phyloP scores from a whole-genome alignment of 2,888 invertebrate genomes.

The Trachelus iudaicus region DNA sequence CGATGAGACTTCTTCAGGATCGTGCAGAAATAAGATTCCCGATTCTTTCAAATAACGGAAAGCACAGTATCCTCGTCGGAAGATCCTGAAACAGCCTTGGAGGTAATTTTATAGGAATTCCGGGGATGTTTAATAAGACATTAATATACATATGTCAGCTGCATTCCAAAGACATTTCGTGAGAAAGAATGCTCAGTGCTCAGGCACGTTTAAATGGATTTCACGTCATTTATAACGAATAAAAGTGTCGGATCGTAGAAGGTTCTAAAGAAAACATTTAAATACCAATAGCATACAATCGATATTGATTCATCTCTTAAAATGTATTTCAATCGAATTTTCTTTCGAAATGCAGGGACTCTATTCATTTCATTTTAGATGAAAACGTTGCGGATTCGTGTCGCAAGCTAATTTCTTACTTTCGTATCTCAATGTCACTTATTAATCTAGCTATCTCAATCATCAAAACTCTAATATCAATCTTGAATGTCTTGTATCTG shows the following conservation, averaged over 20 bases:
- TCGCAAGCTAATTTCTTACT: not conserved
- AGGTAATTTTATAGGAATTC: not conserved
- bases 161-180: not conserved
- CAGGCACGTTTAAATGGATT: not conserved
- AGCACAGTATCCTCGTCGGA: not conserved
- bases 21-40: not conserved
- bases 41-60: not conserved
- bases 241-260: not conserved
- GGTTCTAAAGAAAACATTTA: not conserved
- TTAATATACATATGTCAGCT: not conserved
- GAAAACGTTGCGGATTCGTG: not conserved
- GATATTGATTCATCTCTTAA: not conserved
- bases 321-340: not conserved
- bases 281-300: not conserved
- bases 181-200: not conserved
- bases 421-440: not conserved
- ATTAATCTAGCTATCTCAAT: not conserved
- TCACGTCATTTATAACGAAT: not conserved
- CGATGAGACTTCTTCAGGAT: not conserved
- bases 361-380: not conserved
- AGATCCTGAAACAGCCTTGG: not conserved
- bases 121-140: not conserved
- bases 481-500: not conserved
- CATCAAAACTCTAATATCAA: not conserved
- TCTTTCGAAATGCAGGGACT: not conserved